Evolutionary conservation across 2,113 vertebrate genomes (phyloP), one percentile per base, ranked within the genome.

Genomic region (Nothobranchius furzeri): DNA sequence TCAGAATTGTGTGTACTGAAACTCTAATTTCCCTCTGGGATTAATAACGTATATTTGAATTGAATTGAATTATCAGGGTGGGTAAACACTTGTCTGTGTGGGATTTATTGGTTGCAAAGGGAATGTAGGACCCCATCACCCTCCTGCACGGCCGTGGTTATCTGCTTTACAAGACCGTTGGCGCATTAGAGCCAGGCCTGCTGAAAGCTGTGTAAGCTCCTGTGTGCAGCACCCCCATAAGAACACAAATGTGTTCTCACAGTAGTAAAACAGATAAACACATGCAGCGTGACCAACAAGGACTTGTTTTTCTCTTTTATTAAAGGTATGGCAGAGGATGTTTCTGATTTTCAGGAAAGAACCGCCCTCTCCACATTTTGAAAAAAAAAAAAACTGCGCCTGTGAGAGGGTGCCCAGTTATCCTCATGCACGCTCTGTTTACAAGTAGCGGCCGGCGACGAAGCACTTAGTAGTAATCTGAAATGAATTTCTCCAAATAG

Each of bases 21-120:
- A 20, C 20, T 20, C 20, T 20, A 20, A 20, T 20, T 20, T 20
- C 20, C 20, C 20, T 20, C 20, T 20, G 20, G 20, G 20, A 20
- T 20, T 20, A 20, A 20, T 20, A 20, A 20, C 20, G 20, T 20
- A 20, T 20, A 20, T 20, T 20, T 20, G 20, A 20, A 20, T 20
- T 20, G 20, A 20, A 20, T 20, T 20, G 20, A 20, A 20, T 70
- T 76, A 78, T 80, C 70, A 71, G 24, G 73, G 58, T 72, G 72
- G 56, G 62, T 77, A 84, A 84, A 85, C 81, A 75, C 72, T 80
- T 75, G 75, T 79, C 81, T 81, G 71, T 64, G 71, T 75, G 75
- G 66, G 81, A 85, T 85, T 87, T 85, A 90, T 72, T 78, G 83
- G 77, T 80, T 83, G 68, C 80, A 81, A 63, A n/a, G n/a, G 73